Base-by-base conservation (phyloP, 92 coral and sea anemone genomes). In the Hydrozoanthus gracilis region DNA sequence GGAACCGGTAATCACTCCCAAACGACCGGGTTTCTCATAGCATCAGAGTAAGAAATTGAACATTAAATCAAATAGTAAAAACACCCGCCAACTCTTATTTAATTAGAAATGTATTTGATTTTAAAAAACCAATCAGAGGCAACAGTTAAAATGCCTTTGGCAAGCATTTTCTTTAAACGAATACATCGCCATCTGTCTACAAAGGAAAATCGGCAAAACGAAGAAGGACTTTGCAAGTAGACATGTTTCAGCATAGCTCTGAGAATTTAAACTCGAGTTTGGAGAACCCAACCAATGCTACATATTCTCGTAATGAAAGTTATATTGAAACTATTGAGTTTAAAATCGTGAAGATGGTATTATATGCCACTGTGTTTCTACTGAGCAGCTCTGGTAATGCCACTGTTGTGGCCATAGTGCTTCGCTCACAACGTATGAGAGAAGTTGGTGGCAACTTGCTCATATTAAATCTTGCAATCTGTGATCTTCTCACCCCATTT, bases 401-500 rank as follows among this genome's bases (percentile, higher is more conserved):
- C 55, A 71, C 90, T 76, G 94, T 95, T 12, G 89, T 90, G 16
- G 87, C 79, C 62, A 94, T 94, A 7, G 88, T 95, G 45, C 67
- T 54, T 5, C 88, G 90, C 14, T 88, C 94, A 5, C 89, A 61
- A 15, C 91, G 92, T 0, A 87, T 91, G 90, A 69, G 98, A 16
- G 15, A 74, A 7, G 83, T 90, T 16, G 88, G 96, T 0, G 75
- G 93, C 4, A 95, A 95, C 62, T 77, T 90, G 45, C 85, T 95
- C 15, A 93, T 95, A 4, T 77, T 93, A 3, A 91, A 91, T 77
- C 75, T 95, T 8, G 98, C 98, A 8, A 6, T 95, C 13, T 93
- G 96, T 66, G 98, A 95, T 83, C 88, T 95, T 27, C 44, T 93
- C 14, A 70, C 90, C 4, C 94, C 98, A 14, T 71, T 96, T 11